Evolutionary conservation across 2,113 vertebrate species (phyloP), one percentile per base, ranked within the genome.

Genomic region (Gobius niger): DNA sequence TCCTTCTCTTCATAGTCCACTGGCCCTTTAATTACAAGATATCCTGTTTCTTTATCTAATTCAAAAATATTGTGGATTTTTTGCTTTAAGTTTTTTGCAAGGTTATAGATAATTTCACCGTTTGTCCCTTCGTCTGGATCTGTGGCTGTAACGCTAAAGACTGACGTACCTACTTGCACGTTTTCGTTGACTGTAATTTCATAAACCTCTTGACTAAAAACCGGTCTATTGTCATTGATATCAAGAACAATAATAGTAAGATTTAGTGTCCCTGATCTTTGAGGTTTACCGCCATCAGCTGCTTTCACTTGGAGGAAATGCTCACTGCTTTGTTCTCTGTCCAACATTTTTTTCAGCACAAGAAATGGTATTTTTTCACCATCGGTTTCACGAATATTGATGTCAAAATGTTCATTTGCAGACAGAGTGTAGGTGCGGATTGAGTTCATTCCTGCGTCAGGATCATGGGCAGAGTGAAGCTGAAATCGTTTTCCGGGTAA

Each of bases 381-480:
- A 15, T 85, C 78, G 0, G 68, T 78, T 41, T 85, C 60, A 3
- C 74, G 67, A 0, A 83, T 41, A 0, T 86, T 64, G 41, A 88
- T 7, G 68, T 84, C 72, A 69, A 92, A 91, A 18, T 91, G 53
- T 0, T 90, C 76, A 14, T 89, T 91, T 34, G 81, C 15, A 0
- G 74, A 88, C 1, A 90, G 51, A 0, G 68, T 85, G 44, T 91
- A 91, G 5, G 78, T 75, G 0, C 78, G 84, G 6, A 91, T 77
- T 1, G 87, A 78, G 24, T 91, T 88, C 0, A 66, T 47, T 8
- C 88, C 90, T 4, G 77, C 75, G 65, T 92, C 91, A 0, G 87
- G 66, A 52, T 95, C 94, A 1, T 73, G 75, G 0, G 93, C 94
- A 41, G 84, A 87, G 54, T 92, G 90, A 60, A 94, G 63, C 11